Conservation (phyloP, 2,888 invertebrate species). For the Himalopsyche tibetana region DNA sequence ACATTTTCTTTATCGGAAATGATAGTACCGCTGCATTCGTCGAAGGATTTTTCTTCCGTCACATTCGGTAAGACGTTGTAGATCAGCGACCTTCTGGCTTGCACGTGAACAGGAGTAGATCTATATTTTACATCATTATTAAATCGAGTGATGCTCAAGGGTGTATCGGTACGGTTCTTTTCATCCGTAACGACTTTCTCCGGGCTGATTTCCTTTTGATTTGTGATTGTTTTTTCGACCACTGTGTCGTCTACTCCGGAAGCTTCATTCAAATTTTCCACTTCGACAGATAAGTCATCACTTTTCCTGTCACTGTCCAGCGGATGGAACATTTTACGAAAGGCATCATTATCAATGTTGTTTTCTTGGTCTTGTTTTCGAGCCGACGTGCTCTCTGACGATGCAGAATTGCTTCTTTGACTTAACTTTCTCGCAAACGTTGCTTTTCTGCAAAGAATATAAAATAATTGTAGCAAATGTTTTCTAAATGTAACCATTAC, state of each 20-base stretch:
- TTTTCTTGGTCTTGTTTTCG: background rate
- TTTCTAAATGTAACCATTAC: too few relatives aligned
- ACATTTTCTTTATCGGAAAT: slow-evolving; percentile 1
- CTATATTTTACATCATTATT: slow-evolving; percentile 71
- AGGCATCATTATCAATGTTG: background rate
- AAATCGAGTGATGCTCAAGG: slow-evolving; percentile 72
- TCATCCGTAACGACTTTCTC: background rate
- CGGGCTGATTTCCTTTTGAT: too few relatives aligned
- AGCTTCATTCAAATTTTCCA: background rate
- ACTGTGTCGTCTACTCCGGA: background rate
- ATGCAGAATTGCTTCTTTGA: background rate
- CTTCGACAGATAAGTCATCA: background rate
- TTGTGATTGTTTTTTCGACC: too few relatives aligned
- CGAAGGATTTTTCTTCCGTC: slow-evolving; percentile 55
- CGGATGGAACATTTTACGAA: background rate
- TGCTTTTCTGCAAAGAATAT: background rate
- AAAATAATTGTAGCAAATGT: too few relatives aligned
- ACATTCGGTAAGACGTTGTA: slow-evolving; percentile 68
- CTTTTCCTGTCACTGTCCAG: background rate
- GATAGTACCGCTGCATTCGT: background rate
- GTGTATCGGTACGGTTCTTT: slow-evolving; percentile 66
- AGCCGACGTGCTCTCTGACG: background rate
- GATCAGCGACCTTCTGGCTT: slow-evolving; percentile 72
- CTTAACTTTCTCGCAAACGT: background rate
- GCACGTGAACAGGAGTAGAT: slow-evolving; percentile 71